phyloP scores from a whole-genome alignment of 2,888 invertebrate genomes.

The Conops quadrifasciatus region DNA sequence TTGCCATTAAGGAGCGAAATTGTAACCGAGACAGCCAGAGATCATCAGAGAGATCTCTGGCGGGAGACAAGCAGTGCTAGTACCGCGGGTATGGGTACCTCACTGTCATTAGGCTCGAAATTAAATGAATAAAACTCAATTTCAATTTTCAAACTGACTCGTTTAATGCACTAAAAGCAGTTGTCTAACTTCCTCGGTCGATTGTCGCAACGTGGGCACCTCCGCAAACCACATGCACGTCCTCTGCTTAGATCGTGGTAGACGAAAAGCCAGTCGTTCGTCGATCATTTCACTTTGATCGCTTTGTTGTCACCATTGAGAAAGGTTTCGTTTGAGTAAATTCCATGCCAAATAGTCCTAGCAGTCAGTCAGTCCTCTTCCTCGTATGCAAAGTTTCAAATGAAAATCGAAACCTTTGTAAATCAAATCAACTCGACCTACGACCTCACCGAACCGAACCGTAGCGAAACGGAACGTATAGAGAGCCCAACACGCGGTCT shows the following conservation, averaged over 20 bases:
- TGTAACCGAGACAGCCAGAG: slow-evolving; percentile 6
- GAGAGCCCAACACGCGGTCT: background rate
- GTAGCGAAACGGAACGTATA: background rate
- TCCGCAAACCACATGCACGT: background rate
- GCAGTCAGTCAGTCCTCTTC: no score
- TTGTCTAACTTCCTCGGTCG: slow-evolving; percentile 2
- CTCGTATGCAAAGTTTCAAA: background rate
- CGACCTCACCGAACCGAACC: slow-evolving; percentile 11
- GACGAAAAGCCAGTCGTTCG: background rate
- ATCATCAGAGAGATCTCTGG: slow-evolving; percentile 8
- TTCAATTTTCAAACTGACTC: slow-evolving; percentile 7
- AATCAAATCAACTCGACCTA: slow-evolving; percentile 31
- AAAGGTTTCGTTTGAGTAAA: background rate
- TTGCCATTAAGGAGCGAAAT: slow-evolving; percentile 3
- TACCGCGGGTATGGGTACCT: background rate
- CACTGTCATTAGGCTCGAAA: slow-evolving; percentile 15
- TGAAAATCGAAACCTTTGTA: slow-evolving; percentile 31
- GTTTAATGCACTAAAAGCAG: background rate
- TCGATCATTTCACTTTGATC: slow-evolving; percentile 22
- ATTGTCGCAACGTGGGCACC: background rate
- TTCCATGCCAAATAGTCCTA: background rate
- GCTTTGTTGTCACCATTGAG: slow-evolving; percentile 26
- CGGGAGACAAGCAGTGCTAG: background rate
- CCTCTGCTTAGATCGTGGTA: background rate
- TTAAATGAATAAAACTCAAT: slow-evolving; percentile 34